Percentiles rank a stretch among this genome's conserved stretches.
Evolutionary conservation across 2,113 vertebrate species (phyloP).

Genomic region (Coturnix japonica): DNA sequence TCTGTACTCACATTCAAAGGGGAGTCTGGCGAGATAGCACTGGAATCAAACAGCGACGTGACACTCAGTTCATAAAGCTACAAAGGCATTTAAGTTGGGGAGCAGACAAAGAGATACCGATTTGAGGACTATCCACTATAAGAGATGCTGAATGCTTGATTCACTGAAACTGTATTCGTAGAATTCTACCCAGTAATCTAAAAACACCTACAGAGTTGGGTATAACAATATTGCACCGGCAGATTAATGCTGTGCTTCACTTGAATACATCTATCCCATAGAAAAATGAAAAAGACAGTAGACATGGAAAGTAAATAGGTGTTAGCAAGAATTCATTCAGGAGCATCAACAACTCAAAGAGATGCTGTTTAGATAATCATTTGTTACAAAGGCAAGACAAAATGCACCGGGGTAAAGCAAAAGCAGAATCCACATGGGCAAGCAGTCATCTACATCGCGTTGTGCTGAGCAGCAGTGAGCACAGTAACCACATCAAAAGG

Average conservation of each 20-base stretch:
- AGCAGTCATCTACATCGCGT: neutral
- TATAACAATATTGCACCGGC: neutral
- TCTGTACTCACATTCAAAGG: constrained; percentile 51
- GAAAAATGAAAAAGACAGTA: neutral
- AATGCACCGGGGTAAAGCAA: neutral
- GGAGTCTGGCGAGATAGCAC: constrained; percentile 57
- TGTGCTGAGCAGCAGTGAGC: neutral
- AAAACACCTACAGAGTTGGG: neutral
- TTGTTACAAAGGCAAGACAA: constrained; percentile 25
- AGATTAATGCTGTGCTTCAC: neutral
- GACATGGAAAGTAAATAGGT: neutral
- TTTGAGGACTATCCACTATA: neutral
- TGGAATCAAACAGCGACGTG: constrained; percentile 33
- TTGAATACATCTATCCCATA: neutral
- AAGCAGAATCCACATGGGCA: neutral
- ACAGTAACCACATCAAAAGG: neutral
- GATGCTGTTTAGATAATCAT: constrained; percentile 35
- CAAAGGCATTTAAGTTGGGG: neutral
- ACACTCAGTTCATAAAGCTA: neutral
- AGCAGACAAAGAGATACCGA: neutral
- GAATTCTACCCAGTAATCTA: neutral
- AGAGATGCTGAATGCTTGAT: neutral
- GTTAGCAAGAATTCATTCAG: neutral
- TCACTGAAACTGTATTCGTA: neutral
- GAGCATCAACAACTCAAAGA: constrained; percentile 48